phyloP scores from a whole-genome alignment of 2,113 vertebrate species.

The Orycteropus afer region DNA sequence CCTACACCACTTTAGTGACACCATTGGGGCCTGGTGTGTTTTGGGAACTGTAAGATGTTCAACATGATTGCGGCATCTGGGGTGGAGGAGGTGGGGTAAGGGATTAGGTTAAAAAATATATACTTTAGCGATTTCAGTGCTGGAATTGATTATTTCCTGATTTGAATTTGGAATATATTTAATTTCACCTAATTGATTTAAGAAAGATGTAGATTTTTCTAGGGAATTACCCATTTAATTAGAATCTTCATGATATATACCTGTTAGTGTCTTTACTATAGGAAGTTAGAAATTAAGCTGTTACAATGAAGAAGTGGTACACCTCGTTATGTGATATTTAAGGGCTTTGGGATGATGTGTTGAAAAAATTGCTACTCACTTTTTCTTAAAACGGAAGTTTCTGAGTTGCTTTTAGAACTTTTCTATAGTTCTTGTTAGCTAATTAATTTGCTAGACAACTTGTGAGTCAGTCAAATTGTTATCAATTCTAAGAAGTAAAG shows the following conservation, averaged over 20 bases:
- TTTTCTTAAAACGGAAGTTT: constrained; percentile 36
- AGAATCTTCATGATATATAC: background rate
- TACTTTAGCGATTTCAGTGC: background rate
- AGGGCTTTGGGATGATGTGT: background rate
- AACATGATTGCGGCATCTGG: constrained; percentile 44
- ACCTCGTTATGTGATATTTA: background rate
- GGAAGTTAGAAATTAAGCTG: constrained; percentile 21
- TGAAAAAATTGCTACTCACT: constrained; percentile 1
- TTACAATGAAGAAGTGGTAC: constrained; percentile 12
- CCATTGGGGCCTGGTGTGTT: background rate
- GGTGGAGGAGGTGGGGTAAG: background rate
- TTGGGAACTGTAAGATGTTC: constrained; percentile 33
- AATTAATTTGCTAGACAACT: constrained; percentile 50
- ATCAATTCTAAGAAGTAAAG: constrained; percentile 46
- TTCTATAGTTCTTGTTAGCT: background rate
- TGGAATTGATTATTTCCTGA: constrained; percentile 1
- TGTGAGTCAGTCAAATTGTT: constrained; percentile 9
- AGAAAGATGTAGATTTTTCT: constrained; percentile 44
- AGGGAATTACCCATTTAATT: constrained; percentile 29
- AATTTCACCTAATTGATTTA: constrained; percentile 56
- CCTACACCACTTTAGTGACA: background rate
- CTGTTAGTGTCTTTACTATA: constrained; percentile 13
- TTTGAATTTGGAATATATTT: constrained; percentile 58
- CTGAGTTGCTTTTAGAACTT: constrained; percentile 47
- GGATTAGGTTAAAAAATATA: background rate